Conservation (phyloP, 2,888 invertebrate species). For the Argyra leucocephala region DNA sequence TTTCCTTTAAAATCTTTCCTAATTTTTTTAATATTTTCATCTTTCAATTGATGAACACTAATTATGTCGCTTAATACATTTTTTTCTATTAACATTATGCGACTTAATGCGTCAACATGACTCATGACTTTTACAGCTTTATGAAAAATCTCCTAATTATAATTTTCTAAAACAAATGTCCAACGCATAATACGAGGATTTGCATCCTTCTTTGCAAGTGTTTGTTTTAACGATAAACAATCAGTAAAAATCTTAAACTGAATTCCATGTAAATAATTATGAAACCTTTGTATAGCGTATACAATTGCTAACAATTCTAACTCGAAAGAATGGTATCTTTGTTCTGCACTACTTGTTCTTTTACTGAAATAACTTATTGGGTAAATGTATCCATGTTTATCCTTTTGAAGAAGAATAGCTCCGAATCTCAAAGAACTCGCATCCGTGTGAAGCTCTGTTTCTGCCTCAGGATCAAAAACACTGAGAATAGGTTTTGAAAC, state of each 20-base stretch:
- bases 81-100: slow-evolving; percentile 10
- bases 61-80: background rate
- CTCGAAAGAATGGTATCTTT: slow-evolving; percentile 27
- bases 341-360: slow-evolving; percentile 24
- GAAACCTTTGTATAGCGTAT: slow-evolving; percentile 25
- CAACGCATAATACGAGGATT: slow-evolving; percentile 23
- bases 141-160: slow-evolving; percentile 22
- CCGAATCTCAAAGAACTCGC: too few species aligned
- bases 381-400: slow-evolving; percentile 21
- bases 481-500: slow-evolving; percentile 24
- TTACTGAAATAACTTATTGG: slow-evolving; percentile 28
- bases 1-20: too few species aligned
- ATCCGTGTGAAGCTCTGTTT: too few species aligned
- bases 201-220: slow-evolving; percentile 21
- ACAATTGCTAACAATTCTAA: slow-evolving; percentile 27
- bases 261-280: slow-evolving; percentile 24
- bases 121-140: slow-evolving; percentile 24
- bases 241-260: slow-evolving; percentile 27
- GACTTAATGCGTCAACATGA: slow-evolving; percentile 30
- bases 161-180: slow-evolving; percentile 21
- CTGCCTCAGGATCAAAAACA: slow-evolving; percentile 27
- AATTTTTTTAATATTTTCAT: too few species aligned
- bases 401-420: too few species aligned
- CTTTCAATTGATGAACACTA: too few species aligned
- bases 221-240: slow-evolving; percentile 23